These are phyloP conservation scores for Melanocharis versteri DNA, from an alignment of 2,113 vertebrate genomes.

Conservation along the genomic window DNA sequence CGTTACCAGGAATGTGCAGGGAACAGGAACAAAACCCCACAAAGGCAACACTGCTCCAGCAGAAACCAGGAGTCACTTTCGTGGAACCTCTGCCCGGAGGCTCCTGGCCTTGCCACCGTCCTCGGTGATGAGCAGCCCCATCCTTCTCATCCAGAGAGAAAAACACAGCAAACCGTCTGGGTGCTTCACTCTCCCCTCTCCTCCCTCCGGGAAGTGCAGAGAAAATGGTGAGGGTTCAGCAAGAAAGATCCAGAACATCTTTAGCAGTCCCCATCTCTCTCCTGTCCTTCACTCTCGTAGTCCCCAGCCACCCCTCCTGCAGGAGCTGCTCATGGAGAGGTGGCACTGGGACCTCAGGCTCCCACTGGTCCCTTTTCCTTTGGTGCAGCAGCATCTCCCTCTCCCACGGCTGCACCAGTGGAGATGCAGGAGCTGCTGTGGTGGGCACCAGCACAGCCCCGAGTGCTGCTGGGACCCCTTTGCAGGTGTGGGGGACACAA, in stretches of 20 bases:
- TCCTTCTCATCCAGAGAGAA: not conserved
- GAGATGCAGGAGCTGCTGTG: not conserved
- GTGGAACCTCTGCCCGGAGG: not conserved
- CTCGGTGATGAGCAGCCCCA: not conserved
- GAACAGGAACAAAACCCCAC: not conserved
- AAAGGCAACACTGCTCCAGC: not conserved
- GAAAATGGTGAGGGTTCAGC: not conserved
- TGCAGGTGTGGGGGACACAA: not conserved
- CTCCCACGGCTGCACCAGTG: not conserved
- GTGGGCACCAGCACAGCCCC: not conserved
- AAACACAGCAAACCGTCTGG: not conserved
- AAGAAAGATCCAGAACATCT: not conserved
- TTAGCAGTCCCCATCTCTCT: not conserved
- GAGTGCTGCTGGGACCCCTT: fast-evolving
- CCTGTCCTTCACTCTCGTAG: not conserved
- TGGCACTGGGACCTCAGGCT: not conserved
- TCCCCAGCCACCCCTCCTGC: not conserved
- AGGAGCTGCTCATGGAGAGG: not conserved
- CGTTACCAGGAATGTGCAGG: not conserved
- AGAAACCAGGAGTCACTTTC: not conserved
- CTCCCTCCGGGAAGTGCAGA: not conserved
- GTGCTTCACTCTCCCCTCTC: not conserved
- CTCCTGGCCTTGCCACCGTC: fast-evolving
- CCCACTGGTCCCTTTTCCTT: not conserved
- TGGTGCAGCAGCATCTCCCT: not conserved